Conservation (phyloP, 2,797 vertebrate species). For the Pangasius djambal region DNA sequence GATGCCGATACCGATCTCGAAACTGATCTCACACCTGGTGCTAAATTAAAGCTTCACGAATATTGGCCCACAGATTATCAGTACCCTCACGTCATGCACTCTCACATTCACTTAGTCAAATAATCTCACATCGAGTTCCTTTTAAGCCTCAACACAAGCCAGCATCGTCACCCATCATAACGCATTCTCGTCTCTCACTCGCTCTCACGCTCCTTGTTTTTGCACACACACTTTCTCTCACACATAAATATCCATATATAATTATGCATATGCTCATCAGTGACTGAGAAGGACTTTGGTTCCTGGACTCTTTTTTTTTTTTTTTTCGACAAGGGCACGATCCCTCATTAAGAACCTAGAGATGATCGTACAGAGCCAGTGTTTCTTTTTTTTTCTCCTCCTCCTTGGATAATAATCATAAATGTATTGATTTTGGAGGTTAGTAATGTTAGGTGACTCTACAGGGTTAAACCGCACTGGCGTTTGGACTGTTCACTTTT, state of each 20-base stretch:
- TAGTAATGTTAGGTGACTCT: background rate
- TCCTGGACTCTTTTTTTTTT: background rate
- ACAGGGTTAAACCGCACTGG: conserved; percentile 7
- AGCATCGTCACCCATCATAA: background rate
- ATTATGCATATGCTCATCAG: conserved; percentile 12
- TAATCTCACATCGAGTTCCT: background rate
- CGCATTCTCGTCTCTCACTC: conserved; percentile 11
- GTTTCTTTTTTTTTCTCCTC: background rate
- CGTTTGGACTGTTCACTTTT: background rate
- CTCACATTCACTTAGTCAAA: background rate
- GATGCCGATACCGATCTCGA: background rate
- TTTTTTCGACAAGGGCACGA: too few relatives aligned
- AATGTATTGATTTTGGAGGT: background rate
- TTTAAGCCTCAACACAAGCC: background rate
- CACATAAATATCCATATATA: conserved; percentile 32
- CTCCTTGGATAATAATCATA: background rate
- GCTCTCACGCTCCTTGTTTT: background rate
- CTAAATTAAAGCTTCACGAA: conserved; percentile 34
- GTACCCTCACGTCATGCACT: background rate
- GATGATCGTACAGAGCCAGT: background rate
- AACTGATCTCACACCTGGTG: conserved; percentile 28
- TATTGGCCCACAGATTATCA: background rate
- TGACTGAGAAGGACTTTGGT: background rate
- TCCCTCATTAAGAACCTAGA: background rate
- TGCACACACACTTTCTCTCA: conserved; percentile 34